These are phyloP conservation scores for Aix galericulata DNA, from an alignment of 2,113 vertebrate genomes.

Conservation along the genomic window DNA sequence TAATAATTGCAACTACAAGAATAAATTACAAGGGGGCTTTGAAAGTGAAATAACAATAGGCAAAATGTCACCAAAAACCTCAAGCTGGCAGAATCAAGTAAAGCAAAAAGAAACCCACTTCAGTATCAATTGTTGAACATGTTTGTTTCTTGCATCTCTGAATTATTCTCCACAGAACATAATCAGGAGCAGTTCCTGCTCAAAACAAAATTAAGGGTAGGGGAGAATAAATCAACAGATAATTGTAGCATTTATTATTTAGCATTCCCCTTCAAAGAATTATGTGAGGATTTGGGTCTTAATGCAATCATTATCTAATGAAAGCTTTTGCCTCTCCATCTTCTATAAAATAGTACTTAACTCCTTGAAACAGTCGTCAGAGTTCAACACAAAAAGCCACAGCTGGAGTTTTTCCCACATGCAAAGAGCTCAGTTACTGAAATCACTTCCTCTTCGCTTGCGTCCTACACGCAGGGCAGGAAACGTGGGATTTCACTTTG, in stretches of 20 bases:
- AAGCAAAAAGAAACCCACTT: background rate
- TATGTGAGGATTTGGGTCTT: background rate
- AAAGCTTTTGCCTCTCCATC: background rate
- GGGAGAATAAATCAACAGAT: background rate
- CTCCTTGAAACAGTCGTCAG: background rate
- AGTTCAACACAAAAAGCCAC: background rate
- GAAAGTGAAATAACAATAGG: background rate
- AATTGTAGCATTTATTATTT: background rate
- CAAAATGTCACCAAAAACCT: background rate
- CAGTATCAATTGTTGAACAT: background rate
- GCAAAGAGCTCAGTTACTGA: background rate
- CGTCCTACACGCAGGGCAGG: background rate
- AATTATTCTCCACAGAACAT: background rate
- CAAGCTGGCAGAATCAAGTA: background rate
- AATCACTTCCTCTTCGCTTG: slow-evolving; percentile 9
- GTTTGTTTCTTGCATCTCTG: background rate
- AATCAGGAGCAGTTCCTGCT: background rate
- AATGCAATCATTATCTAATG: background rate
- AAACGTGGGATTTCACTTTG: background rate
- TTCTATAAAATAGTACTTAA: background rate
- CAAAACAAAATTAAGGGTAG: background rate
- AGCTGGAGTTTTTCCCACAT: background rate
- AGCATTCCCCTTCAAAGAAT: background rate
- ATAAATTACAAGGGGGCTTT: background rate
- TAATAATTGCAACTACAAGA: background rate